Conservation (phyloP, 2,797 vertebrate genomes). For the Sciurus carolinensis region DNA sequence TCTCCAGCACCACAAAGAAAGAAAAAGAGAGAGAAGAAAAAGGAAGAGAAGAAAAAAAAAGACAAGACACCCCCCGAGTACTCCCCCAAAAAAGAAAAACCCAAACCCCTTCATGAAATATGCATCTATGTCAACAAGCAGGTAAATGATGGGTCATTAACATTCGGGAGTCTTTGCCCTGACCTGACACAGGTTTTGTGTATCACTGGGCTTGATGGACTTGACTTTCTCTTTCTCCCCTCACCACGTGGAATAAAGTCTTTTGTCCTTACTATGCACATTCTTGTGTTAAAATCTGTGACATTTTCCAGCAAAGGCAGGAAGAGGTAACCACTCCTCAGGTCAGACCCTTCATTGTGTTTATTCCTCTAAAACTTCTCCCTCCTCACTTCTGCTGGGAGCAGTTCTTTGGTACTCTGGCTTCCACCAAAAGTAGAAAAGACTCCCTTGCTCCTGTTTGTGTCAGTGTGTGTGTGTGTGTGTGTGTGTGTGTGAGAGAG, state of each 20-base stretch:
- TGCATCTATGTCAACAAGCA: neutral
- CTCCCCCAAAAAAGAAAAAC: neutral
- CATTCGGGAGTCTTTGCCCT: neutral
- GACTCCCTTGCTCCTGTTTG: neutral
- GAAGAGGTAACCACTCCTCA: neutral
- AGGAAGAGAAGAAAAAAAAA: neutral
- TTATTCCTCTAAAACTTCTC: neutral
- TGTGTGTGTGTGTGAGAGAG: too few species aligned
- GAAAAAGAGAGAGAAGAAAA: neutral
- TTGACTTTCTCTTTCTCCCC: conserved; percentile 23
- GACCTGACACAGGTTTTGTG: neutral
- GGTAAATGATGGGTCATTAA: neutral
- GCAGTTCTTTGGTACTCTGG: neutral
- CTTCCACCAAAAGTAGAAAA: neutral
- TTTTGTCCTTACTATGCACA: conserved; percentile 16
- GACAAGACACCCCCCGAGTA: too few species aligned
- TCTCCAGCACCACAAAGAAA: neutral
- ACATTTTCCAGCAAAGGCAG: conserved; percentile 43
- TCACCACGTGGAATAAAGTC: neutral
- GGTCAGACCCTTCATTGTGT: neutral
- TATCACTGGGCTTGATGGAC: neutral
- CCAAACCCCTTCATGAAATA: neutral
- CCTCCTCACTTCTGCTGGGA: neutral
- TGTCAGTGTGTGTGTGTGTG: too few species aligned
- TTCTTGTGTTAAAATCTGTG: neutral